Percentiles rank a stretch among this genome's conserved stretches.
These are phyloP conservation scores for Aplodontia rufa DNA, from an alignment of 2,113 vertebrate species.

Conservation along the genomic window DNA sequence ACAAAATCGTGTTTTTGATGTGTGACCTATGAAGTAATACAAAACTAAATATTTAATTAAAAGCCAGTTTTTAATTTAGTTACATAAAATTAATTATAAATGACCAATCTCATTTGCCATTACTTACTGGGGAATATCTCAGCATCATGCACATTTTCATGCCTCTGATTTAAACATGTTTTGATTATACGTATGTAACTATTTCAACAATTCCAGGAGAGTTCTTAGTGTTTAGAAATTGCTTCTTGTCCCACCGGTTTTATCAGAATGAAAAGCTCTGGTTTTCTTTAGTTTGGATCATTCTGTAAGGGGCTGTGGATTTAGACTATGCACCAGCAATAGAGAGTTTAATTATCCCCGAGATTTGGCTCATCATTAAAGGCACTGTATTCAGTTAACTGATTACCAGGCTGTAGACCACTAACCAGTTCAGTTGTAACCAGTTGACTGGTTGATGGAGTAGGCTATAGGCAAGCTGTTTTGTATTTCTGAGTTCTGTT, in stretches of 20 bases:
- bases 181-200: background rate
- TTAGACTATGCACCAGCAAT: background rate
- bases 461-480: background rate
- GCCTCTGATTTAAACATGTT: conserved; percentile 1
- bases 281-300: conserved; percentile 22
- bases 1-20: conserved; percentile 1
- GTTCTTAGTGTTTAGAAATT: conserved; percentile 10
- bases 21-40: conserved; percentile 4
- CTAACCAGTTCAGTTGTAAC: background rate
- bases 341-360: background rate
- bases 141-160: background rate
- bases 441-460: background rate
- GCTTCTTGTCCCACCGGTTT: conserved; percentile 9
- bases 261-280: background rate
- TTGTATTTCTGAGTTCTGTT: background rate
- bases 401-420: background rate
- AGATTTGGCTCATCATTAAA: background rate
- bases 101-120: background rate
- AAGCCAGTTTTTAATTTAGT: conserved; percentile 41
- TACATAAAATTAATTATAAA: conserved; percentile 27
- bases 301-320: background rate
- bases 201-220: conserved; percentile 51
- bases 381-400: background rate
- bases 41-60: conserved; percentile 35
- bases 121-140: background rate